Evolutionary conservation across 2,888 invertebrate species (phyloP), one percentile per base, ranked within the genome.

Genomic region (Phlogophora meticulosa): DNA sequence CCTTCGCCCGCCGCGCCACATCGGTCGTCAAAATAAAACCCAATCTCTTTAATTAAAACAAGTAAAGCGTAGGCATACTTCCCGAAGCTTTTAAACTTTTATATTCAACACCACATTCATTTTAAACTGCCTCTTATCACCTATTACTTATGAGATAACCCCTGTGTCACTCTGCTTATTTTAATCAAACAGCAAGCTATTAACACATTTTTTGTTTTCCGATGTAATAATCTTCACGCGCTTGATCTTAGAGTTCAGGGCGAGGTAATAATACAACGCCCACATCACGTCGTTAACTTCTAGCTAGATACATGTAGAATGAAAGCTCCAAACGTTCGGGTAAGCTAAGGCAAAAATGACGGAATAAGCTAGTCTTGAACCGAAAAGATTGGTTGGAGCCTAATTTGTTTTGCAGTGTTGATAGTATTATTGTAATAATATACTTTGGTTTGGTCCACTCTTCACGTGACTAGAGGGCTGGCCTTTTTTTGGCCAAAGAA

Each of bases 131-230:
- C 13, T 34, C 22, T 61, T 66, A 71, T 71, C 65, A 10, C 4
- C 15, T 49, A 34, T 58, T 43, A 53, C 20, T 32, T 60, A 32
- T 9, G 2, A n/a, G 72, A 72, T 73, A 73, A 72, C 73, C 68
- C 2, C 34, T 28, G 22, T 62, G 48, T 28, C 42, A 17, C 38
- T 58, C n/a, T 43, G 49, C 40, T 46, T 34, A 56, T 59, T 45
- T n/a, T 58, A 58, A 71, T 72, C 13, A 56, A 73, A 73, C 61
- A 61, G 68, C 68, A 57, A 62, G 52, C 7, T 15, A 48, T 68
- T 58, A 53, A 69, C 56, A 53, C 15, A 51, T 72, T 63, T 71
- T 61, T 70, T 38, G 32, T 57, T 57, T 46, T 46, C 0, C 34
- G n/a, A 38, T 15, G 4, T 51, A 7, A 36, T 32, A 51, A 40